Evolutionary conservation across 2,888 invertebrate genomes (phyloP), one percentile per base, ranked within the genome.

Genomic region (Timandra comae): DNA sequence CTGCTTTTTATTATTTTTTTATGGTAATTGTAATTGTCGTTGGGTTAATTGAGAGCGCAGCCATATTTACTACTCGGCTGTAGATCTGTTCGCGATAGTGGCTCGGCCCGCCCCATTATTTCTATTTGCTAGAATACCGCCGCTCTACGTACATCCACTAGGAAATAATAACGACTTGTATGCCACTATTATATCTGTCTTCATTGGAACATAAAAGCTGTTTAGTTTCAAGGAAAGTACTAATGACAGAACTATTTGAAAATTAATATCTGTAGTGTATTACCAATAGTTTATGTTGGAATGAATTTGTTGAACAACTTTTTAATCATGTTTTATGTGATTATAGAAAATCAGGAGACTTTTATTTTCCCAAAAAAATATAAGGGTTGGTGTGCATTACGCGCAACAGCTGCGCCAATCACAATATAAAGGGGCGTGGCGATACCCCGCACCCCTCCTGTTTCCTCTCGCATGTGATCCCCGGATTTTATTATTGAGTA

Each of bases 341-440:
- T 16, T 24, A 24, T 10, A 9, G 9, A 11, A 11, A 24, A 23
- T 22, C 12, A 23, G 8, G 12, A 12, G 8, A 22, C 7, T 22
- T n/a, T 26, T 20, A 13, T 19, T 29, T 29, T 3, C 12, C 12
- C 12, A 25, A 32, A 30, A 35, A 43, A 38, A 38, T 40, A 19
- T 67, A 65, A 69, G 68, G 70, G 62, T 59, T 52, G 52, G 63
- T 56, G 53, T 61, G 69, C 63, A 72, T 66, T 58, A 63, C 63
- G 45, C 60, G 63, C 63, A 77, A 80, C 84, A 85, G 85, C 84
- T 84, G 84, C 84, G 63, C 84, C 84, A 85, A 85, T 85, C 85
- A 84, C 85, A 82, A 84, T 82, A 71, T 70, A 67, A 63, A 63
- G 74, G 46, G 85, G 84, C 81, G 82, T 78, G 82, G 72, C 52